Base-by-base conservation (phyloP, 2,113 vertebrate genomes). In the Microtus richardsoni region DNA sequence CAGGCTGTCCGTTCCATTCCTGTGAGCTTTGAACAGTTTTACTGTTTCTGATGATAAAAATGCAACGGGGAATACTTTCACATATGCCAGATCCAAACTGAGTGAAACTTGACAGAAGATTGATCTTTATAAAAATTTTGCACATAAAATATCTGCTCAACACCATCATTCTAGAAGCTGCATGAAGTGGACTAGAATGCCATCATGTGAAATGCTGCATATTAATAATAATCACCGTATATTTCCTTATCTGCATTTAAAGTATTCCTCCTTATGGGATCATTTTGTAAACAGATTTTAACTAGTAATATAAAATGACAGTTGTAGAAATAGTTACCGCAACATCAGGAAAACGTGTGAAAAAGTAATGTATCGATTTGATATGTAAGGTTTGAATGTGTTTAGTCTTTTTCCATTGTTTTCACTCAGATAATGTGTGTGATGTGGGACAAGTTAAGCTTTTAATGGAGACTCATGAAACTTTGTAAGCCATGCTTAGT, bases 11-110 rank as follows among this genome's bases (percentile, higher is more conserved):
- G 39, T 97, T 97, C 64, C 89, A 78, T 92, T 97, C 98, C 96
- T 97, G 41, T 9, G 98, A 98, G 98, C 97, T 98, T 98, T 98
- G 97, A 97, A 96, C 91, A 97, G 96, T 98, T n/a, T 98, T 96
- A 95, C 93, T 97, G 96, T 98, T 98, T 97, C 95, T 96, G 96
- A 86, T 33, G 97, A 97, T 97, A 97, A 98, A 98, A 96, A 87
- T 94, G 88, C 96, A 39, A 66, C 75, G 92, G 98, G 98, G 98
- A 99, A 98, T 98, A 97, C 93, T 98, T 98, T 79, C 98, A 92
- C 98, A 98, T 98, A 98, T 98, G 98, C 96, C 95, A 96, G 86
- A 97, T 96, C 91, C 91, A 91, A 97, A 96, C 70, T 58, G 97
- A 97, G 94, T 97, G 95, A 98, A 98, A 95, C 96, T 98, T 91